These are phyloP conservation scores for Bombyx mori DNA, from an alignment of 1,140 invertebrate genomes.

Conservation along the genomic window ASM3026992v2 NC_085119.1:4027001-4027500, in stretches of 20 bases:
- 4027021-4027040: too few relatives aligned
- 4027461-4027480: neutral
- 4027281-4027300: slow-evolving; percentile 26
- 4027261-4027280: neutral
- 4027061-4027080: too few relatives aligned
- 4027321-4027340: slow-evolving; percentile 52
- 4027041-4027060: too few relatives aligned
- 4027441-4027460: neutral
- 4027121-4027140: too few relatives aligned
- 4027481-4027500: too few relatives aligned
- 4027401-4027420: slow-evolving; percentile 20
- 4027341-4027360: slow-evolving; percentile 52
- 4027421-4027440: neutral
- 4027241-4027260: neutral
- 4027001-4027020: too few relatives aligned
- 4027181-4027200: too few relatives aligned
- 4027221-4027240: neutral
- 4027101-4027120: too few relatives aligned
- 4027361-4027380: slow-evolving; percentile 15
- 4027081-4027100: too few relatives aligned
- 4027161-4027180: too few relatives aligned
- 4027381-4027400: slow-evolving; percentile 54
- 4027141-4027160: too few relatives aligned
- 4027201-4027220: too few relatives aligned
- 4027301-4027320: slow-evolving; percentile 44